These are phyloP conservation scores for Elgaria multicarinata DNA, from an alignment of 2,113 vertebrate genomes.

Conservation along the genomic window DNA sequence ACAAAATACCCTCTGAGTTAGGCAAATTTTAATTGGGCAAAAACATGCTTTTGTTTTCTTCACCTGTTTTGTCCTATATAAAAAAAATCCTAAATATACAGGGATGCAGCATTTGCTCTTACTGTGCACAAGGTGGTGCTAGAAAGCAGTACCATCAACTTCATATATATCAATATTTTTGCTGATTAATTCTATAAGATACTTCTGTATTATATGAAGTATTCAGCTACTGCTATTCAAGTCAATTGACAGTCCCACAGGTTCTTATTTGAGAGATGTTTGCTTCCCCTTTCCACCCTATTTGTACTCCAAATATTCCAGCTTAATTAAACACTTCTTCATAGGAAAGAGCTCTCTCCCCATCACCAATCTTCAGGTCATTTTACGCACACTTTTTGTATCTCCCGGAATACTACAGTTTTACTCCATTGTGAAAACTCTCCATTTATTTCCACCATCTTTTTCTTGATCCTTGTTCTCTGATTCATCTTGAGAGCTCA, in stretches of 20 bases:
- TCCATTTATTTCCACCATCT: neutral
- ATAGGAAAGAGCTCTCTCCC: neutral
- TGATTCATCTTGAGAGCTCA: neutral
- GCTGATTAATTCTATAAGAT: neutral
- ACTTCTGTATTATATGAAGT: neutral
- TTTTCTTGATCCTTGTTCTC: neutral
- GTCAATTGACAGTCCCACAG: no score
- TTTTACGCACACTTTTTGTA: neutral
- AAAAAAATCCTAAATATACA: neutral
- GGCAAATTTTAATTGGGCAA: neutral
- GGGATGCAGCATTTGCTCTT: neutral
- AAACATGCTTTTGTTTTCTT: neutral
- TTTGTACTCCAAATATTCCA: neutral
- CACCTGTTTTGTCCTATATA: neutral
- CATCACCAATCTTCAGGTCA: neutral
- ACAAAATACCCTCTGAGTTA: neutral
- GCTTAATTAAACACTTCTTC: neutral
- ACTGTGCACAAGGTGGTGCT: slow-evolving; percentile 15
- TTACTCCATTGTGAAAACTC: neutral
- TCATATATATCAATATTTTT: neutral
- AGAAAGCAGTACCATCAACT: neutral
- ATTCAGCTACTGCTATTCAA: neutral
- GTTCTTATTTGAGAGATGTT: neutral
- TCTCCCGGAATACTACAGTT: neutral
- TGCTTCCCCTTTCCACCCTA: neutral